These are phyloP conservation scores for Poecile atricapillus DNA, from an alignment of 2,113 vertebrate genomes.

Conservation along the genomic window DNA sequence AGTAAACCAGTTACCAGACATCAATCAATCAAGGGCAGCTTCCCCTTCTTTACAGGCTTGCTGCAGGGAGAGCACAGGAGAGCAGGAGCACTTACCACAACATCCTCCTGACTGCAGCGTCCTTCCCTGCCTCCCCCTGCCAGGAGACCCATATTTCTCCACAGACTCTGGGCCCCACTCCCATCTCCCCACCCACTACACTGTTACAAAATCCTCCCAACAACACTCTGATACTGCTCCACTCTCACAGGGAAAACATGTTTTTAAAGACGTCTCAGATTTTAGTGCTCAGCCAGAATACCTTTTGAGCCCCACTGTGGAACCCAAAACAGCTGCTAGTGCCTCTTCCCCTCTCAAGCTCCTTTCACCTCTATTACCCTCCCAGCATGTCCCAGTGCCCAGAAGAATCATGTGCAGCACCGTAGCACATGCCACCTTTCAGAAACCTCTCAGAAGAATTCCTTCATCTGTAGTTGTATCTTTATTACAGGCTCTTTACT, in stretches of 20 bases:
- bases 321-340: not conserved
- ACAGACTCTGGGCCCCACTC: not conserved
- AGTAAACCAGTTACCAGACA: not conserved
- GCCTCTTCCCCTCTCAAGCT: not conserved
- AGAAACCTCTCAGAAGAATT: not conserved
- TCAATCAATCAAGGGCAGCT: not conserved
- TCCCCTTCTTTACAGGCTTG: not conserved
- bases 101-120: not conserved
- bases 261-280: not conserved
- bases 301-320: not conserved
- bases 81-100: not conserved
- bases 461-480: not conserved
- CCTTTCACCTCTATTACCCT: not conserved
- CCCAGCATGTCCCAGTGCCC: too few relatives aligned
- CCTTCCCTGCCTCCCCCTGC: not conserved
- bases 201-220: not conserved
- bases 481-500: not conserved
- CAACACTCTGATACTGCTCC: not conserved
- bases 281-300: not conserved
- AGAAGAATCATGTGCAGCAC: not conserved
- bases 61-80: not conserved
- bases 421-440: fast-evolving
- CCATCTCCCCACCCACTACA: not conserved
- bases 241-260: not conserved
- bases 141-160: not conserved